These are phyloP conservation scores for Rhombomys opimus DNA, from an alignment of 2,113 vertebrate species.

Conservation along the genomic window DNA sequence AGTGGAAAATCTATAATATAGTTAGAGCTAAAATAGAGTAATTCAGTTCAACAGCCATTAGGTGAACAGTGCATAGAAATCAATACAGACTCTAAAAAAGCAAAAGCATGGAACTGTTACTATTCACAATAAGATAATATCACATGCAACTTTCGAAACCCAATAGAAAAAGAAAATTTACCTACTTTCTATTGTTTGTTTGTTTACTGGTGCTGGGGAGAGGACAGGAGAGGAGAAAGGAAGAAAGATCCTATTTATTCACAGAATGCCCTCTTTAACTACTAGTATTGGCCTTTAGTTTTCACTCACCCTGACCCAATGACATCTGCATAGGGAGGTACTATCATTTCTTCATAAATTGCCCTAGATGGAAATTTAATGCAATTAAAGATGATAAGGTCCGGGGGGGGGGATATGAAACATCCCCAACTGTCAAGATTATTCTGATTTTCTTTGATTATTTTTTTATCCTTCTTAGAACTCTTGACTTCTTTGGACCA, in stretches of 20 bases:
- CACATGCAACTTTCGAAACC: neutral
- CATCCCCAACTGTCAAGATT: neutral
- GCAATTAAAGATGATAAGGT: neutral
- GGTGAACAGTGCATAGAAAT: neutral
- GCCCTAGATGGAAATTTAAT: constrained; percentile 21
- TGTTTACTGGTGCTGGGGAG: no score
- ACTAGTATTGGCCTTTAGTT: neutral
- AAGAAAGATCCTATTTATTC: neutral
- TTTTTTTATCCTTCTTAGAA: neutral
- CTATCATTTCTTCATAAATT: neutral
- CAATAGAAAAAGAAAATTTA: neutral
- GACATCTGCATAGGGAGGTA: neutral
- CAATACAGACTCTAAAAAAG: neutral
- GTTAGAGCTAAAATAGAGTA: neutral
- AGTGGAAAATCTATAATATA: neutral
- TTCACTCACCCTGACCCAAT: neutral
- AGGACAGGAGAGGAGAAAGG: neutral
- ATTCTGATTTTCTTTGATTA: constrained; percentile 22
- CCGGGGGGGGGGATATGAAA: neutral
- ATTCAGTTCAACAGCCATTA: neutral
- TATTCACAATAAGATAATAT: neutral
- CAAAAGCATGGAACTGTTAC: neutral
- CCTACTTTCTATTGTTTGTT: no score
- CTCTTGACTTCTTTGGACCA: neutral
- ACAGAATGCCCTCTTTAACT: neutral